Base-by-base conservation (phyloP, 1,140 invertebrate species). In the Papilio polytes region DNA sequence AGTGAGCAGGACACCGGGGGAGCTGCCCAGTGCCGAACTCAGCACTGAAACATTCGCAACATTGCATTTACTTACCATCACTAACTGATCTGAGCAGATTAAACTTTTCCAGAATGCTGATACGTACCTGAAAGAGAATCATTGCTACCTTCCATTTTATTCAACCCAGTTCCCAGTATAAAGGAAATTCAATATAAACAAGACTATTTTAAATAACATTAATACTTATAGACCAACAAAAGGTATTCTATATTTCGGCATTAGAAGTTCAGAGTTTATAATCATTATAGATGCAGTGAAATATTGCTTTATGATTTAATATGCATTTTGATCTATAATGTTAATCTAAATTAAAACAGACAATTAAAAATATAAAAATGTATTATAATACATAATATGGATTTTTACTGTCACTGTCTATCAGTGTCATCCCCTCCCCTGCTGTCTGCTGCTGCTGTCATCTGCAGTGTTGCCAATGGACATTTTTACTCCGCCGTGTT, bases 1-100 rank as follows among this genome's bases (percentile, higher is more conserved):
- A 84, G 97, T 97, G 83, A 97, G 92, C 78, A 97, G 96, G 82
- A 97, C 94, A 81, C 96, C 96, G 15, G 97, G 97, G 15, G 92
- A 92, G 12, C 91, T 88, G 73, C 89, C 86, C 79, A 93, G 86
- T 36, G 91, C 82, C 22, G 91, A 88, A 46, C 86, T 82, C 48
- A 91, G 51, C 56, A 91, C 89, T 91, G 85, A 59, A 82, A 88
- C 78, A 87, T 78, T 56, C 59, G 80, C 85, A 85, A 85, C 72
- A 74, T 53, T 63, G 31, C 78, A 48, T 76, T 66, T 73, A n/a
- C 74, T 73, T 18, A 20, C 18, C 53, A 46, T 53, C 70, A 74
- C 4, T 82, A 12, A 74, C 31, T 20, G 36, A 41, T 41, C 36
- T 41, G 36, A 8, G 20, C 4, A 7, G 15, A 78, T 31, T 70